Evolutionary conservation across 2,797 vertebrate genomes (phyloP).

Genomic region (Pseudopleuronectes americanus): DNA sequence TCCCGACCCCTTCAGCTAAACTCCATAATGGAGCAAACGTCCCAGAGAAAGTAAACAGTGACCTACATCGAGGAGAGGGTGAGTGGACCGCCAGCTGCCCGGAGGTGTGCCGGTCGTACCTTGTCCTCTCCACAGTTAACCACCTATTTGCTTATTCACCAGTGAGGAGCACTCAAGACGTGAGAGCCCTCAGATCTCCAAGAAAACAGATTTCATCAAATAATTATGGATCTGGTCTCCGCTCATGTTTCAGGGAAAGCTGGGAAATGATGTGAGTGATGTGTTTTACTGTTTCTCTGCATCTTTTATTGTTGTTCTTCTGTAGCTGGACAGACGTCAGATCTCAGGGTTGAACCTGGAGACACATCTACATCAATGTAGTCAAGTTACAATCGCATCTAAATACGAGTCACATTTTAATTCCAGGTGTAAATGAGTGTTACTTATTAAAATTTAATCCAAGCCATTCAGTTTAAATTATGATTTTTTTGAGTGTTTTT

Average conservation of each 20-base stretch:
- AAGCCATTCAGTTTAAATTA: not conserved
- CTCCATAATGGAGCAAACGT: slow-evolving; percentile 15
- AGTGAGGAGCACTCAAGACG: slow-evolving; percentile 38
- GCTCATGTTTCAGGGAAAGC: slow-evolving; percentile 26
- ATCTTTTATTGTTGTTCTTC: too few relatives aligned
- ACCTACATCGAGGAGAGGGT: slow-evolving; percentile 37
- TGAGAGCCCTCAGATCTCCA: slow-evolving; percentile 17
- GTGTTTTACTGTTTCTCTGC: not conserved
- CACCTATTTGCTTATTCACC: slow-evolving; percentile 26
- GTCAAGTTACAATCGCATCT: not conserved
- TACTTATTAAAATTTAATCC: not conserved
- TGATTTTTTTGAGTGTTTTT: too few relatives aligned
- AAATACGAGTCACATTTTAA: not conserved
- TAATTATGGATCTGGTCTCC: slow-evolving; percentile 34
- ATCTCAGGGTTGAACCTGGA: not conserved
- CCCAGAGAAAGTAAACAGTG: slow-evolving; percentile 35
- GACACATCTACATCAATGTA: not conserved
- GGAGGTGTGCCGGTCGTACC: slow-evolving; percentile 8
- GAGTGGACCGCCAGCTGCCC: slow-evolving; percentile 22
- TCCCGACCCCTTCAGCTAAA: slow-evolving; percentile 35
- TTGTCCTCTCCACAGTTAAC: slow-evolving; percentile 14
- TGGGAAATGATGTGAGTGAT: not conserved
- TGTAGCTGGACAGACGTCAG: too few relatives aligned
- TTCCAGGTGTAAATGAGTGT: not conserved
- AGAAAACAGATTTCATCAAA: slow-evolving; percentile 44